Conservation (phyloP, 2,888 invertebrate genomes). For the Rhagophthalmus giganteus region DNA sequence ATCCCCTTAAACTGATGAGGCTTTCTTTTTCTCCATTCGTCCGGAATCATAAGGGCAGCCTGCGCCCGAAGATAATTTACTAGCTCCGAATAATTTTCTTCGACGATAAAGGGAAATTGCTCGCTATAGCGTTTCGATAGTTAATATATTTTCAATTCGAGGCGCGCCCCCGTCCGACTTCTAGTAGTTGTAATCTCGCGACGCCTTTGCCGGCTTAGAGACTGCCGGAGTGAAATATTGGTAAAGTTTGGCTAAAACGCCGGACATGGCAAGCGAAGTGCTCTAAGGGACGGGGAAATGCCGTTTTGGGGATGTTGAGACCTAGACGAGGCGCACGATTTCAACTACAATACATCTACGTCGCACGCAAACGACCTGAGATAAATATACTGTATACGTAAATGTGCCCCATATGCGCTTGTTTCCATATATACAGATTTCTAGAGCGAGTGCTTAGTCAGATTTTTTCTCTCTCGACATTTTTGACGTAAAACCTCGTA, state of each 20-base stretch:
- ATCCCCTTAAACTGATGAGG: constrained; percentile 43
- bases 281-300: constrained; percentile 36
- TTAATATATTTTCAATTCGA: constrained; percentile 24
- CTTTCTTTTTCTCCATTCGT: constrained; percentile 34
- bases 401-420: constrained; percentile 35
- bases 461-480: constrained; percentile 20
- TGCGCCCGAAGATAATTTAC: no score
- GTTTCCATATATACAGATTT: constrained; percentile 31
- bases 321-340: constrained; percentile 42
- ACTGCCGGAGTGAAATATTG: constrained; percentile 43
- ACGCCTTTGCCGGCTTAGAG: constrained; percentile 21
- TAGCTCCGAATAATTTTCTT: constrained; percentile 22
- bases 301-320: constrained; percentile 29
- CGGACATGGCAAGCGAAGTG: constrained; percentile 47
- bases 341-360: constrained; percentile 47
- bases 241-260: constrained; percentile 48
- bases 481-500: constrained; percentile 14
- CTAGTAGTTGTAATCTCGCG: constrained; percentile 22
- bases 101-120: constrained; percentile 3
- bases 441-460: constrained; percentile 28
- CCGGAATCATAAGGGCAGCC: constrained; percentile 19
- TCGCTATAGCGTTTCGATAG: constrained; percentile 11
- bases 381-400: constrained; percentile 49
- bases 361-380: constrained; percentile 47
- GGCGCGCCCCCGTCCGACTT: constrained; percentile 4